Base-by-base conservation (phyloP, 2,888 invertebrate species). In the Nymphalis urticae region DNA sequence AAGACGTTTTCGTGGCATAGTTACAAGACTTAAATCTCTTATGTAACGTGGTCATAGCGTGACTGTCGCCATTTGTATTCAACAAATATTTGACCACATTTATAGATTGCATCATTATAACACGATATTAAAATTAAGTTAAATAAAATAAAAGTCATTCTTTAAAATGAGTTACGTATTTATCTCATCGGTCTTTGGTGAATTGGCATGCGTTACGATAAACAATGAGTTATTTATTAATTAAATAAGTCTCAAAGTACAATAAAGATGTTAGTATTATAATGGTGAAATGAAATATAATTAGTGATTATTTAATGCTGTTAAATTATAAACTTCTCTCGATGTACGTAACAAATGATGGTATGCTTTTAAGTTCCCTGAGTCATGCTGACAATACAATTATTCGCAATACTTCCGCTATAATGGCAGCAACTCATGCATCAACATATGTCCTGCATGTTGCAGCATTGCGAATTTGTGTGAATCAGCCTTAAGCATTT, bases 11-110 rank as follows among this genome's bases (percentile, higher is more conserved):
- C 19, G 62, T 69, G 54, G 62, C 60, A 64, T 62, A 71, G 66
- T 64, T 65, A 64, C 36, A 58, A n/a, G 61, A 67, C 62, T 65
- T 65, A 64, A 69, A 69, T 42, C 62, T 71, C 58, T 70, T 74
- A 74, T 71, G 66, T 74, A 72, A 73, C 61, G 64, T 64, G 65
- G 63, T 59, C 61, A 64, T 68, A 63, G 54, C 68, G 66, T 64
- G 70, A 71, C 70, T 63, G 64, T 66, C 62, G 68, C 62, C 61
- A 53, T 68, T 72, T 68, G 62, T 65, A 62, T 71, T 65, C 66
- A 56, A 70, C 66, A 75, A 73, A 76, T 75, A 75, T 73, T 73
- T 75, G 68, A 71, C 63, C 73, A 72, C 64, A 69, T 73, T 70
- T 59, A 69, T 62, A 68, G 63, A 68, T 76, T 77, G 73, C 75